phyloP scores from a whole-genome alignment of 2,113 vertebrate species.

The Ochotona princeps region DNA sequence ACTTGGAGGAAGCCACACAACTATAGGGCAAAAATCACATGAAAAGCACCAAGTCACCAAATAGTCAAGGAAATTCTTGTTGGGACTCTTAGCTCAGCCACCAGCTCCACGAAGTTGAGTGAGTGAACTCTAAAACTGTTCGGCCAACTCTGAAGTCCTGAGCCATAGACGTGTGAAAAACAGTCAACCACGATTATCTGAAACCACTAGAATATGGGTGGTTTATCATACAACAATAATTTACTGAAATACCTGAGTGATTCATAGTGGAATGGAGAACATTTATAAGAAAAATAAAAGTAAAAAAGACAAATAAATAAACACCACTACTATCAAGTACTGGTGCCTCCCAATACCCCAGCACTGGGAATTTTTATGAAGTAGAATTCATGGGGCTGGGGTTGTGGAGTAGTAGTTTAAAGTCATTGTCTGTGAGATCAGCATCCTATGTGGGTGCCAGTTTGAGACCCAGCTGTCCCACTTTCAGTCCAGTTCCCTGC shows the following conservation, averaged over 20 bases:
- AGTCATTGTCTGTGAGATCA: too few relatives aligned
- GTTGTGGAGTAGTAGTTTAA: too few relatives aligned
- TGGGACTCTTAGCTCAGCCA: neutral
- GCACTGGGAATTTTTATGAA: neutral
- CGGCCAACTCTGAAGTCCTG: neutral
- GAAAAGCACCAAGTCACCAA: neutral
- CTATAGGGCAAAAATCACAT: neutral
- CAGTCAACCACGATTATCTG: neutral
- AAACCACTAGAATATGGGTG: neutral
- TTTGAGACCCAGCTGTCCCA: too few relatives aligned
- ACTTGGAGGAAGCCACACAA: neutral
- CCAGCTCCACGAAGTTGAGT: neutral
- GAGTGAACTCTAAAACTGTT: neutral
- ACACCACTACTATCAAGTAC: neutral
- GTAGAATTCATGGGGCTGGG: too few relatives aligned
- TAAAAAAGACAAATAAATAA: neutral
- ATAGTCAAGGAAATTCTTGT: neutral
- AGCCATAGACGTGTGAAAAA: neutral
- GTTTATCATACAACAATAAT: neutral
- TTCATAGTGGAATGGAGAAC: neutral
- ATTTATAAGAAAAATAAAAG: neutral
- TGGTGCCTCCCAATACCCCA: neutral
- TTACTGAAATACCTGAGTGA: neutral
- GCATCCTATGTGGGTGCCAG: too few relatives aligned
- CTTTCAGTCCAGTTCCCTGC: too few relatives aligned